Percentiles rank a stretch among this genome's conserved stretches.
phyloP scores from a whole-genome alignment of 2,888 invertebrate species.

The Apodemia zela region DNA sequence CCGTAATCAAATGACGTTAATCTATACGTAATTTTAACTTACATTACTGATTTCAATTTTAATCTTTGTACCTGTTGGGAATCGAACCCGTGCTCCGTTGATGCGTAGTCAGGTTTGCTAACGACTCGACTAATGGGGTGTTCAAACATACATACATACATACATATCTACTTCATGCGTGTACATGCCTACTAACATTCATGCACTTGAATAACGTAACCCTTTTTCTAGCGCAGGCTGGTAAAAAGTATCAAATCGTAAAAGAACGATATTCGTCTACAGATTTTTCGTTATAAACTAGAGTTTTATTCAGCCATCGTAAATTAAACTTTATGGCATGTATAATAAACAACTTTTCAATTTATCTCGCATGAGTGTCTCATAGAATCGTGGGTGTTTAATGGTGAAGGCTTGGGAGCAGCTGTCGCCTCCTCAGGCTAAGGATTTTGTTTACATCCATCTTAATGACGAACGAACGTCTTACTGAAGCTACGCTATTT shows the following conservation, averaged over 20 bases:
- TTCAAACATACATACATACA: no score
- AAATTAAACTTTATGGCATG: conserved; percentile 30
- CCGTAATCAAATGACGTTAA: no score
- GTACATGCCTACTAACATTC: no score
- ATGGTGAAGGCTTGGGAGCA: conserved; percentile 72
- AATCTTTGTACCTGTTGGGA: no score
- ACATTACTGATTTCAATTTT: no score
- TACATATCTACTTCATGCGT: no score
- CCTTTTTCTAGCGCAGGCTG: background rate
- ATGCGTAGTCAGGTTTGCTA: no score
- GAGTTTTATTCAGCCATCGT: background rate
- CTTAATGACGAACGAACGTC: conserved; percentile 59
- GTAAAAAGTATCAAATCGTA: background rate
- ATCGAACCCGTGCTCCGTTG: no score
- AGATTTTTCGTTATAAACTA: background rate
- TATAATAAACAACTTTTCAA: conserved; percentile 37
- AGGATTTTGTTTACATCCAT: conserved; percentile 70
- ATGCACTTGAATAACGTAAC: no score
- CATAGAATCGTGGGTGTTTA: conserved; percentile 62
- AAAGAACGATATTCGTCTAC: background rate
- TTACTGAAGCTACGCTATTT: conserved; percentile 33
- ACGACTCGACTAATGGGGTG: no score
- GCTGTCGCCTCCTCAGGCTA: conserved; percentile 71
- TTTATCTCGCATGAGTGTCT: conserved; percentile 36
- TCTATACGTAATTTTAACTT: no score